phyloP scores from a whole-genome alignment of 2,888 invertebrate species.

The Pycnomerus fuliginosus region DNA sequence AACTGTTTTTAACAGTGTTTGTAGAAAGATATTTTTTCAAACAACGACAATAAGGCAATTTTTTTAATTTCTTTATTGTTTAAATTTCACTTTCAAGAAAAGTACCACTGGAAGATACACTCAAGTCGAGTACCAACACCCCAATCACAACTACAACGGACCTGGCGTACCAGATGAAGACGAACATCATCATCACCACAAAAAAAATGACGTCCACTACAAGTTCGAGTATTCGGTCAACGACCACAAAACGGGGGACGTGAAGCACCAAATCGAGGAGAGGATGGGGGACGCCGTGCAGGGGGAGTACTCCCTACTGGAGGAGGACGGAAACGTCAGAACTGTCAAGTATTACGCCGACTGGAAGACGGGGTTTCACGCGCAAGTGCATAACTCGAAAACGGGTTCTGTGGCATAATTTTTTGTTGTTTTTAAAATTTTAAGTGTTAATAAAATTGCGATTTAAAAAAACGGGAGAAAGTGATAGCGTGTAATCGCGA shows the following conservation, averaged over 20 bases:
- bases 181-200: conserved; percentile 5
- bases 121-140: no score
- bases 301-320: conserved; percentile 60
- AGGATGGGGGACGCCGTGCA: conserved; percentile 72
- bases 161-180: no score
- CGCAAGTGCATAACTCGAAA: conserved; percentile 63
- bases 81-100: no score
- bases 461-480: no score
- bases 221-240: conserved; percentile 73
- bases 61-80: no score
- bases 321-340: conserved; percentile 73
- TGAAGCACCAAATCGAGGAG: conserved; percentile 72
- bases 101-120: no score
- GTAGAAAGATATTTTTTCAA: no score
- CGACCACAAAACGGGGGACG: conserved; percentile 73
- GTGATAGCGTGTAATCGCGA: no score
- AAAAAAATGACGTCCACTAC: conserved; percentile 50
- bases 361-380: conserved; percentile 78
- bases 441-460: no score
- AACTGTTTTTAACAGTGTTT: no score
- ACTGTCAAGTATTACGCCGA: conserved; percentile 75
- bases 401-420: conserved; percentile 2
- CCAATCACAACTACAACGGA: no score
- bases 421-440: not conserved
- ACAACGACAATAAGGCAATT: no score